These are phyloP conservation scores for Lagorchestes hirsutus DNA, from an alignment of 2,797 vertebrate genomes.

Conservation along the genomic window DNA sequence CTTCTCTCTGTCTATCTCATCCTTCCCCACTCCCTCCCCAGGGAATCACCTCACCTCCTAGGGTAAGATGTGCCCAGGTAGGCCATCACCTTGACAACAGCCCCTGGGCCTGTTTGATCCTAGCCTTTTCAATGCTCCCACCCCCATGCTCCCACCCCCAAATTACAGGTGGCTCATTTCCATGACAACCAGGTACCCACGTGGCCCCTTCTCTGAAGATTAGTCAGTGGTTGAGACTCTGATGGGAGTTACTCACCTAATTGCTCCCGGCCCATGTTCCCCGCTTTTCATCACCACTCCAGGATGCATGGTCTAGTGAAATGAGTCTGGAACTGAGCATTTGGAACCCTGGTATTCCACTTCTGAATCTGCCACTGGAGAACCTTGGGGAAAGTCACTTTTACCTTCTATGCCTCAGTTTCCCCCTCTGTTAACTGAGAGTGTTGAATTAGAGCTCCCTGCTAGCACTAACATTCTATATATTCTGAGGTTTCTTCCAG, in stretches of 20 bases:
- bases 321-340: not conserved
- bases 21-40: not conserved
- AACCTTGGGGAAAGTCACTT: not conserved
- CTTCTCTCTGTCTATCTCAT: not conserved
- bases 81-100: constrained; percentile 47
- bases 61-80: constrained; percentile 5
- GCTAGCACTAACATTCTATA: not conserved
- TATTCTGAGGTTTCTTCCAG: not conserved
- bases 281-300: not conserved
- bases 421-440: not conserved
- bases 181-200: constrained; percentile 70
- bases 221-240: not conserved
- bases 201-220: not conserved
- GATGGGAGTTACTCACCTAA: not conserved
- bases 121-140: not conserved
- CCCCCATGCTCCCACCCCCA: not conserved
- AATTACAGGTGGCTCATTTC: constrained; percentile 45
- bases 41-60: not conserved
- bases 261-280: not conserved
- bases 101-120: not conserved
- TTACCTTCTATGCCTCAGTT: not conserved
- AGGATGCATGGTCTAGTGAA: not conserved
- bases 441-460: not conserved
- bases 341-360: not conserved
- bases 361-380: not conserved